Percentiles rank a stretch among this genome's conserved stretches.
Conservation (phyloP, 2,113 vertebrate genomes). For the Ochotona curzoniae region DNA sequence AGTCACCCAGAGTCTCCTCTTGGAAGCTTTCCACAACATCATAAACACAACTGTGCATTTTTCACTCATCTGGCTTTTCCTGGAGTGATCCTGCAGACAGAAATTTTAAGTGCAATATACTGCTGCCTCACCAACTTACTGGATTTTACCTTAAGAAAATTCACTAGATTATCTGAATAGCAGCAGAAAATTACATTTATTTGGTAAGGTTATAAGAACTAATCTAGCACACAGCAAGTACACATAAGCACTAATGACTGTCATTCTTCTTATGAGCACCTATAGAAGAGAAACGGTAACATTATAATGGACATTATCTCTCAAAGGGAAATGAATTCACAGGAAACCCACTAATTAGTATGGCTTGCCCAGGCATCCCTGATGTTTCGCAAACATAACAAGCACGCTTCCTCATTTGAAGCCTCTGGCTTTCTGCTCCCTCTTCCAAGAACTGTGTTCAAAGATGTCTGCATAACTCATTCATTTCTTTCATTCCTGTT, state of each 20-base stretch:
- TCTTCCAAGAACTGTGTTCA: neutral
- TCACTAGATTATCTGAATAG: neutral
- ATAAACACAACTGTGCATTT: neutral
- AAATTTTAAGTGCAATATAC: neutral
- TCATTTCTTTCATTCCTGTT: neutral
- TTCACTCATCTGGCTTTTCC: neutral
- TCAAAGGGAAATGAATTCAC: neutral
- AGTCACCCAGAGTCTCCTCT: neutral
- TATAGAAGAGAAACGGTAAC: neutral
- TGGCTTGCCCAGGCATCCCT: neutral
- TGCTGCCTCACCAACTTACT: neutral
- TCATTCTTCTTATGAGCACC: neutral
- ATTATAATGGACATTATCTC: neutral
- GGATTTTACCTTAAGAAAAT: neutral
- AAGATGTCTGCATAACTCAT: neutral
- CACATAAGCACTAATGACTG: neutral
- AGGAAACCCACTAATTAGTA: neutral
- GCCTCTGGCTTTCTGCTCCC: neutral
- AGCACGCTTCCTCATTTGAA: neutral
- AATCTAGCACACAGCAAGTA: neutral
- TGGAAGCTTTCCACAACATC: neutral
- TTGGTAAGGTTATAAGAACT: neutral
- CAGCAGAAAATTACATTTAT: slow-evolving; percentile 30
- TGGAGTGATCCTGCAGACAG: neutral
- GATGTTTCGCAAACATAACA: neutral